Conservation (phyloP, 2,113 vertebrate species). For the Tachysurus vachellii region DNA sequence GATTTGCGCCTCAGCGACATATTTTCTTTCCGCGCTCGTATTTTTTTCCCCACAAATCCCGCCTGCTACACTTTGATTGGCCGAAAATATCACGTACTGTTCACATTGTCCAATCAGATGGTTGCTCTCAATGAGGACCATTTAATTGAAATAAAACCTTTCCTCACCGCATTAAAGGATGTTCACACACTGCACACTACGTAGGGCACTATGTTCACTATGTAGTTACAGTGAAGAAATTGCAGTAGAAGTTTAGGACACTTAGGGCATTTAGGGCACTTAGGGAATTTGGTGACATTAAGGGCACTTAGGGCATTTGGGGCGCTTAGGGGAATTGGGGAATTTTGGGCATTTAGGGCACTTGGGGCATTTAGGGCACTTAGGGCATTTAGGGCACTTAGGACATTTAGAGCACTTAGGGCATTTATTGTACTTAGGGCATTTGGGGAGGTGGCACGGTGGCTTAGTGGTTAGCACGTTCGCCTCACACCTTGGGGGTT, state of each 20-base stretch:
- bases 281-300: too few species aligned
- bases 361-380: too few species aligned
- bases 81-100: neutral
- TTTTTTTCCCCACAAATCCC: neutral
- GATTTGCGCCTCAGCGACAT: neutral
- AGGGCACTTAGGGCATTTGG: too few species aligned
- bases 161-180: neutral
- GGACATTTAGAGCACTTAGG: too few species aligned
- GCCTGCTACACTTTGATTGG: conserved; percentile 5
- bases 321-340: too few species aligned
- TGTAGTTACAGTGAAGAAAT: conserved; percentile 10
- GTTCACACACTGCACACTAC: neutral
- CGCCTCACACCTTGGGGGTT: too few species aligned
- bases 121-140: neutral
- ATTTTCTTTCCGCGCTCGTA: neutral
- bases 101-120: neutral
- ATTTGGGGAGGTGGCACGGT: too few species aligned
- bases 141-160: neutral
- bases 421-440: too few species aligned
- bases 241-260: neutral
- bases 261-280: too few species aligned
- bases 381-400: too few species aligned
- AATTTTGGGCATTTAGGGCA: too few species aligned
- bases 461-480: too few species aligned
- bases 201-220: neutral